Conservation (phyloP, 1,140 invertebrate species). For the Drosophila orosa region DNA sequence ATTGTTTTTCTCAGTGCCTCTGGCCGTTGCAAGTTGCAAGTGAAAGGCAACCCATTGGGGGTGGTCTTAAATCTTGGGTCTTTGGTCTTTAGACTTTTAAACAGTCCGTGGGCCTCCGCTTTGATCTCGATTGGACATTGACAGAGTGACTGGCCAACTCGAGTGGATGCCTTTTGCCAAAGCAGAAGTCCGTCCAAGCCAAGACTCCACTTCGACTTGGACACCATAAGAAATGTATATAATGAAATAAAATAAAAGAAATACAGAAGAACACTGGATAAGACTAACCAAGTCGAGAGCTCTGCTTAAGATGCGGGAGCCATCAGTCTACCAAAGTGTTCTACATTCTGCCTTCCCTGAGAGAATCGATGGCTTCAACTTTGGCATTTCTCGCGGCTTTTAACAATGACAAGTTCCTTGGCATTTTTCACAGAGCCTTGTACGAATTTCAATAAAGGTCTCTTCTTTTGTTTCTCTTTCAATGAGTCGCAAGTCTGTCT, state of each 20-base stretch:
- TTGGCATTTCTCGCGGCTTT: slow-evolving; percentile 11
- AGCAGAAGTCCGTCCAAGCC: background rate
- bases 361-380: slow-evolving; percentile 16
- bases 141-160: slow-evolving; percentile 28
- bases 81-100: slow-evolving; percentile 17
- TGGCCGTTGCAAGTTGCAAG: slow-evolving; percentile 18
- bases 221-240: background rate
- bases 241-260: background rate
- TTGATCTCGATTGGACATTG: slow-evolving; percentile 42
- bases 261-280: background rate
- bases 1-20: background rate
- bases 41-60: slow-evolving; percentile 41
- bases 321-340: slow-evolving; percentile 6
- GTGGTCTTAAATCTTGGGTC: slow-evolving; percentile 24
- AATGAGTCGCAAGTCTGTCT: background rate
- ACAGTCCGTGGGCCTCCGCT: slow-evolving; percentile 8
- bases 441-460: slow-evolving; percentile 1
- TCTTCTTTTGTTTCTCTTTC: background rate
- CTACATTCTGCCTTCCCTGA: slow-evolving; percentile 10
- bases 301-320: slow-evolving; percentile 13
- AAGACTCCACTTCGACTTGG: background rate
- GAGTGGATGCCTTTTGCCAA: slow-evolving; percentile 17
- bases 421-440: slow-evolving; percentile 25
- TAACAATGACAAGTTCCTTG: slow-evolving; percentile 19
- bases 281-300: background rate